phyloP scores from a whole-genome alignment of 2,888 invertebrate species.

The Acanthopleura granulata region DNA sequence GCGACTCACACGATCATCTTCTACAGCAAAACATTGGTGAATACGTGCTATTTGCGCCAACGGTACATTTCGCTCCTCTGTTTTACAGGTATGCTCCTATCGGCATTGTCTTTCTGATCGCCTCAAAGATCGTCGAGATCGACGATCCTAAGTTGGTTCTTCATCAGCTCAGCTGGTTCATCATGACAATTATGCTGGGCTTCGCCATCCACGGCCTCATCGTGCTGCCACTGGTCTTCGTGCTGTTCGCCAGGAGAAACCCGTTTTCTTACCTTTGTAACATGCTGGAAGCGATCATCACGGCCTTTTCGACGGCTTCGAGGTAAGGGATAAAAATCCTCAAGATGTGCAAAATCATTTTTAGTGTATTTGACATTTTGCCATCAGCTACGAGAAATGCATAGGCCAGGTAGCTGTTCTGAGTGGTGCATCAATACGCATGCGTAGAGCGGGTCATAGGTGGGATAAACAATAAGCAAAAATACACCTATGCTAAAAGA shows the following conservation, averaged over 20 bases:
- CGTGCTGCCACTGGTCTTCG: constrained; percentile 87
- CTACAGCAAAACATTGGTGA: no score
- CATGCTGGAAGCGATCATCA: constrained; percentile 85
- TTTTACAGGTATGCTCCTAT: constrained; percentile 62
- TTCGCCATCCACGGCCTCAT: constrained; percentile 87
- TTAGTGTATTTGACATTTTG: no score
- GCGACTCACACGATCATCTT: no score
- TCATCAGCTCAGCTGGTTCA: constrained; percentile 72
- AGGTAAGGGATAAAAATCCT: constrained; percentile 74
- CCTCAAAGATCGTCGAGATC: constrained; percentile 83
- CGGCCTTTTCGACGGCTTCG: constrained; percentile 91
- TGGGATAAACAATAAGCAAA: no score
- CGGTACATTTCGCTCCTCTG: background rate
- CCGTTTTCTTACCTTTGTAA: constrained; percentile 89
- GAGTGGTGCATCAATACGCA: no score
- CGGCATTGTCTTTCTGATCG: constrained; percentile 71
- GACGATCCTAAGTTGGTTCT: constrained; percentile 76
- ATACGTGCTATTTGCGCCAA: no score
- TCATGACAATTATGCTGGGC: constrained; percentile 85
- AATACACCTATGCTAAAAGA: no score
- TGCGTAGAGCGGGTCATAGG: no score
- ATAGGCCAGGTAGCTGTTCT: no score
- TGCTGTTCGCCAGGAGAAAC: constrained; percentile 83
- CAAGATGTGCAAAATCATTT: no score
- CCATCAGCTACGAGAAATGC: no score